phyloP scores from a whole-genome alignment of 2,888 invertebrate genomes.

The Phragmatobia fuliginosa region DNA sequence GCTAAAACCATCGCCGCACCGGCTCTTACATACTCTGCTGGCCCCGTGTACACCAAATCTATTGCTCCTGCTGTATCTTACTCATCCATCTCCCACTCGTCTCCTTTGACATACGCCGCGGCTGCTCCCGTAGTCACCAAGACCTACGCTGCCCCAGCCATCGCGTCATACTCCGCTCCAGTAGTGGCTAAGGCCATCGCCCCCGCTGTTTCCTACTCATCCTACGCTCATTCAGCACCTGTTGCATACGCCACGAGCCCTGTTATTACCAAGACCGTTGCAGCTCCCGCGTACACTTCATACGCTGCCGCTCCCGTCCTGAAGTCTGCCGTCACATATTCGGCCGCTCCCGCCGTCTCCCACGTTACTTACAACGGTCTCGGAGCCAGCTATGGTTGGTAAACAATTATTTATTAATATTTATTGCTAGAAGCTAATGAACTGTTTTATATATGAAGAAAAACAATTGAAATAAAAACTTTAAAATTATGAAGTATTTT shows the following conservation, averaged over 20 bases:
- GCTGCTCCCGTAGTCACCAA: conserved; percentile 48
- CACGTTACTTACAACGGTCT: conserved; percentile 63
- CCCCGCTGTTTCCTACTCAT: no score
- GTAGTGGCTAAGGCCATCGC: no score
- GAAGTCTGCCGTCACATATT: conserved; percentile 51
- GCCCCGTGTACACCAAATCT: conserved; percentile 75
- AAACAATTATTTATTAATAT: conserved; percentile 46
- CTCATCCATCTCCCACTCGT: conserved; percentile 67
- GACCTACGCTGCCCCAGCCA: conserved; percentile 38
- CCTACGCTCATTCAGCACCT: conserved; percentile 39
- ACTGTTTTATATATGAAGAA: conserved; percentile 20
- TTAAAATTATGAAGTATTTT: background rate
- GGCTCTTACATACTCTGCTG: conserved; percentile 66
- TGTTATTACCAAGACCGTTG: conserved; percentile 60
- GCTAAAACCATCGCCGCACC: conserved; percentile 65
- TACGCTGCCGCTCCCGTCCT: conserved; percentile 86
- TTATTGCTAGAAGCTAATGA: conserved; percentile 22
- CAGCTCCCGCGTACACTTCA: conserved; percentile 60
- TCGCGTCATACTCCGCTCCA: conserved; percentile 53
- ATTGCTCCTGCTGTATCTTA: conserved; percentile 64
- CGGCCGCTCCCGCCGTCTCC: conserved; percentile 67
- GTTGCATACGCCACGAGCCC: conserved; percentile 65
- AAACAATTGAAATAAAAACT: conserved; percentile 6
- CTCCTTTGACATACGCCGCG: conserved; percentile 63
- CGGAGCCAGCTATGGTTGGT: conserved; percentile 81